Percentiles rank a stretch among this genome's conserved stretches.
These are phyloP conservation scores for Stichodactyla mertensii DNA, from an alignment of 64 coral and sea anemone genomes.

Conservation along the genomic window DNA sequence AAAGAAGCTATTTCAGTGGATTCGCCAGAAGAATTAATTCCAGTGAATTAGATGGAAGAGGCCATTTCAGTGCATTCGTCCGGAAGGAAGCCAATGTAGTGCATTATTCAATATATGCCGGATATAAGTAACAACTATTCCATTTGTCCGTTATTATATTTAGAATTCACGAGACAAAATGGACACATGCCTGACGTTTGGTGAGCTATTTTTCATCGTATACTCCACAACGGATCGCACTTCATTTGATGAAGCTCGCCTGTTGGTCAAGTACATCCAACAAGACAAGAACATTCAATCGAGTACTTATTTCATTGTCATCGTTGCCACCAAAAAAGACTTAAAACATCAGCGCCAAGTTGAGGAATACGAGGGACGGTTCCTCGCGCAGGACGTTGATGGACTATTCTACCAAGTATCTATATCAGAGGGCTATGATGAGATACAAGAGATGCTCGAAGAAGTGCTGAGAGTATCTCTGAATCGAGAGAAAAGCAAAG, in stretches of 20 bases:
- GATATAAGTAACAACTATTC: too few relatives aligned
- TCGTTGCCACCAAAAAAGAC: constrained; percentile 69
- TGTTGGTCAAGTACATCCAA: constrained; percentile 64
- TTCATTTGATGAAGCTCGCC: constrained; percentile 68
- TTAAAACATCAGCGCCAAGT: constrained; percentile 51
- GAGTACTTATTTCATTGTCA: constrained; percentile 18
- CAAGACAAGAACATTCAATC: constrained; percentile 50
- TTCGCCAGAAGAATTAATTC: too few relatives aligned
- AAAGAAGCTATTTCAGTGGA: too few relatives aligned
- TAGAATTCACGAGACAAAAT: constrained; percentile 48
- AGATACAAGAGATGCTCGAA: constrained; percentile 38
- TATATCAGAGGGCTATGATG: constrained; percentile 46
- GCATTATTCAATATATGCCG: too few relatives aligned
- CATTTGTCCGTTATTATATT: neutral
- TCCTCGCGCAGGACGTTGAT: constrained; percentile 28
- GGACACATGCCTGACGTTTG: constrained; percentile 46
- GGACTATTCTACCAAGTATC: constrained; percentile 42
- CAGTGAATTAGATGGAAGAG: too few relatives aligned
- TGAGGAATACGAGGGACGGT: constrained; percentile 56
- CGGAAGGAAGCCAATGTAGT: too few relatives aligned
- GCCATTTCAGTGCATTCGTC: too few relatives aligned
- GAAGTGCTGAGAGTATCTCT: constrained; percentile 21
- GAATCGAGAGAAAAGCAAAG: constrained; percentile 33
- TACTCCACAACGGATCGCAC: constrained; percentile 62
- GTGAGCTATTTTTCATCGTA: constrained; percentile 69